Percentiles rank a stretch among this genome's conserved stretches.
Evolutionary conservation across 2,888 invertebrate species (phyloP).

Genomic region (Ceratothoa steindachneri): DNA sequence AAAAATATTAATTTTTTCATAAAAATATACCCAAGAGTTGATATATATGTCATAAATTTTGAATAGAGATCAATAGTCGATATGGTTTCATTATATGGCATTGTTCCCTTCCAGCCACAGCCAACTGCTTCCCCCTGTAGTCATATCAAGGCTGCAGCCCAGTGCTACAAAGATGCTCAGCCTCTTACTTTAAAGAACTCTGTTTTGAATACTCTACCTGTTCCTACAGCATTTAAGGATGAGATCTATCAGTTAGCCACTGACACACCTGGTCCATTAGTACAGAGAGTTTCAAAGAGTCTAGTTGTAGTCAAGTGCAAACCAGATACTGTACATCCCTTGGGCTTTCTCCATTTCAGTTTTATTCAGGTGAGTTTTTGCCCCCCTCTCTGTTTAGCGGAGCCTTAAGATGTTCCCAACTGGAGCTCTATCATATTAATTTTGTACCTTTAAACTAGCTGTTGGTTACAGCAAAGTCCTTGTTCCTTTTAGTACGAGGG

Average conservation of each 20-base stretch:
- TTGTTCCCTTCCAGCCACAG: background rate
- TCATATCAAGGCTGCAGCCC: slow-evolving; percentile 64
- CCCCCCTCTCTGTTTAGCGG: too few relatives aligned
- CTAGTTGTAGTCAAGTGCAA: slow-evolving; percentile 69
- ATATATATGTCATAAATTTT: too few relatives aligned
- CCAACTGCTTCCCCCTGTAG: slow-evolving; percentile 55
- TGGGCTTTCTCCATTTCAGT: slow-evolving; percentile 69
- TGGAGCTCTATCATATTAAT: too few relatives aligned
- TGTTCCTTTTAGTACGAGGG: too few relatives aligned
- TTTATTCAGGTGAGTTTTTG: slow-evolving; percentile 48
- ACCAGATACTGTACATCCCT: slow-evolving; percentile 63
- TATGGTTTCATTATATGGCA: too few relatives aligned
- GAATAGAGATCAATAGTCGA: too few relatives aligned
- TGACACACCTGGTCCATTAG: slow-evolving; percentile 62
- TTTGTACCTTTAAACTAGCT: too few relatives aligned
- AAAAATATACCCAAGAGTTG: too few relatives aligned
- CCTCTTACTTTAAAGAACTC: slow-evolving; percentile 62
- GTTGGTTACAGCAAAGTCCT: too few relatives aligned
- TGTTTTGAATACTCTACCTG: slow-evolving; percentile 61
- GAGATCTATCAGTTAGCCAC: slow-evolving; percentile 62
- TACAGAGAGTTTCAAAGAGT: slow-evolving; percentile 66
- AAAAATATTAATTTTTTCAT: too few relatives aligned
- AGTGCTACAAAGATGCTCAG: slow-evolving; percentile 62
- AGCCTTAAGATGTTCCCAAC: too few relatives aligned
- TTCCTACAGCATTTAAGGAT: slow-evolving; percentile 61